Evolutionary conservation across 2,888 invertebrate genomes (phyloP).

Genomic region (Rugalucina vietnamica): DNA sequence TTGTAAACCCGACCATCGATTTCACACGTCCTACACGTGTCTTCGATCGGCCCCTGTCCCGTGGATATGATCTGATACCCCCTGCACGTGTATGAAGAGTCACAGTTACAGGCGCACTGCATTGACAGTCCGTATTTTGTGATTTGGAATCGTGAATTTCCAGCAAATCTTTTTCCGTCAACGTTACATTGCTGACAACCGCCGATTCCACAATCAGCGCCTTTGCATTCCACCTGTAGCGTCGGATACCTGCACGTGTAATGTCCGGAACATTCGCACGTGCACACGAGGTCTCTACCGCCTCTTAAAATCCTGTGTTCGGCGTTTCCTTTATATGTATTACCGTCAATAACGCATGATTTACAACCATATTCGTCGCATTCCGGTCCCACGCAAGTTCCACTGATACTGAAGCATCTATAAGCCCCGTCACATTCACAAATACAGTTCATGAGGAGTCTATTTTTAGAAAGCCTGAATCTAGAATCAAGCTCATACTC

Average conservation of each 20-base stretch:
- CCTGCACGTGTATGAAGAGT: conserved; percentile 55
- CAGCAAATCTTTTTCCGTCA: conserved; percentile 55
- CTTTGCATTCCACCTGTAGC: conserved; percentile 40
- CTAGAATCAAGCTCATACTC: conserved; percentile 49
- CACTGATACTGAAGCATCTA: conserved; percentile 54
- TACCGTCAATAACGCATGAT: conserved; percentile 64
- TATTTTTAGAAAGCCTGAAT: conserved; percentile 50
- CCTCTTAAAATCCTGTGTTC: conserved; percentile 62
- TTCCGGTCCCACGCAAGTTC: conserved; percentile 40
- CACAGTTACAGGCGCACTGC: conserved; percentile 62
- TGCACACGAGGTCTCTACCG: conserved; percentile 48
- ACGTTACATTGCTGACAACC: conserved; percentile 62
- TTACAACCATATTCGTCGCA: conserved; percentile 61
- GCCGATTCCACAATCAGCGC: conserved; percentile 45
- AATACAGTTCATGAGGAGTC: conserved; percentile 57
- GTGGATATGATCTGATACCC: conserved; percentile 57
- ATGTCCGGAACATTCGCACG: conserved; percentile 75
- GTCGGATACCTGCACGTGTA: conserved; percentile 69
- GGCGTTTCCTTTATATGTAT: conserved; percentile 58
- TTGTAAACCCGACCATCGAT: conserved; percentile 63
- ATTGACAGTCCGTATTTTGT: conserved; percentile 53
- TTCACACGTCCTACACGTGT: conserved; percentile 65
- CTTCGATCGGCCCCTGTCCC: conserved; percentile 1
- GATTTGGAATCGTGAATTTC: conserved; percentile 59
- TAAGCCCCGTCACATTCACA: conserved; percentile 64